These are phyloP conservation scores for Noctua comes DNA, from an alignment of 2,888 invertebrate genomes.

Conservation along the genomic window DNA sequence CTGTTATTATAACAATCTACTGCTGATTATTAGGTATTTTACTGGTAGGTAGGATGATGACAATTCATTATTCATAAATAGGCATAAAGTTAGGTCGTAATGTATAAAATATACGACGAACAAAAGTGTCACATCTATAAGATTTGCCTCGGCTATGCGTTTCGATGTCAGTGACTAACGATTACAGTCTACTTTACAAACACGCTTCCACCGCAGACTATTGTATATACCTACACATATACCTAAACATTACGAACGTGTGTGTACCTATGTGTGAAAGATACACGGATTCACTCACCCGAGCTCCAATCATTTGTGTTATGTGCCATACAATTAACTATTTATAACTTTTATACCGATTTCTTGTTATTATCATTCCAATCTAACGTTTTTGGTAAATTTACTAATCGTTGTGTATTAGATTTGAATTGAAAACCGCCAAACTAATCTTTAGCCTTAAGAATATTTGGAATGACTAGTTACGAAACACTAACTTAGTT, in stretches of 20 bases:
- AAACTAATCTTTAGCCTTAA: conserved; percentile 6
- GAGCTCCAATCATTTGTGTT: conserved; percentile 52
- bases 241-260: conserved; percentile 52
- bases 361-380: conserved; percentile 55
- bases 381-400: conserved; percentile 35
- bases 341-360: conserved; percentile 56
- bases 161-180: conserved; percentile 83
- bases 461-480: conserved; percentile 10
- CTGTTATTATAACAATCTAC: not conserved
- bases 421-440: conserved; percentile 27
- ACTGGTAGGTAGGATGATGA: not conserved
- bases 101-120: conserved; percentile 18
- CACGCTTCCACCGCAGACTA: conserved; percentile 72
- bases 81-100: not conserved
- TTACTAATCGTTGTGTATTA: conserved; percentile 34
- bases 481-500: not conserved
- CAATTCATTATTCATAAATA: not conserved
- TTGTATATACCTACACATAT: conserved; percentile 58
- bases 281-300: conserved; percentile 66
- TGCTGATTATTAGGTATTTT: not conserved
- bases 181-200: conserved; percentile 78
- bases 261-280: conserved; percentile 59
- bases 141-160: conserved; percentile 76
- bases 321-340: conserved; percentile 58
- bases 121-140: conserved; percentile 75